These are phyloP conservation scores for Gulo gulo DNA, from an alignment of 2,113 vertebrate species.

Conservation along the genomic window DNA sequence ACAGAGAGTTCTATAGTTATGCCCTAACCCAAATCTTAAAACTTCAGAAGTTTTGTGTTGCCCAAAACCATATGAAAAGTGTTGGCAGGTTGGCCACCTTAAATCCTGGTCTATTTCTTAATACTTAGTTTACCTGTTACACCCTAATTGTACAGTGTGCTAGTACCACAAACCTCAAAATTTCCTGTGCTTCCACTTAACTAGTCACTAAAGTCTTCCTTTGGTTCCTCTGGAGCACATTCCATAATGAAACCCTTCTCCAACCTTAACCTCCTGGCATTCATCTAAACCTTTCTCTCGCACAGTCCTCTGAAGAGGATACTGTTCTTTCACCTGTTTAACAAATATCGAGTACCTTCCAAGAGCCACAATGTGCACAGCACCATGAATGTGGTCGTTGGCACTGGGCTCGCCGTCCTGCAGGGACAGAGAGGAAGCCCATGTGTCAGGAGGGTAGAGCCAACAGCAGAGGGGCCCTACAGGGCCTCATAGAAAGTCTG, in stretches of 20 bases:
- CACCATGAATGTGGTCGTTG: fast-evolving
- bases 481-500: not conserved
- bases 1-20: not conserved
- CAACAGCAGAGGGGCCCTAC: not conserved
- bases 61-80: not conserved
- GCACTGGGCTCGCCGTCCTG: not conserved
- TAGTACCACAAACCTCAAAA: not conserved
- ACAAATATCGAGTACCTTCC: not conserved
- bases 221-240: not conserved
- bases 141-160: not conserved
- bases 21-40: not conserved
- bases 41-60: not conserved
- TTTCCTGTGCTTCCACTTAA: not conserved
- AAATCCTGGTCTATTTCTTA: not conserved
- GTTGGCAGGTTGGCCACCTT: not conserved
- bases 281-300: not conserved
- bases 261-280: not conserved
- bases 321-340: not conserved
- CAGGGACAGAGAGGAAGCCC: not conserved
- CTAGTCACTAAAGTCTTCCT: not conserved
- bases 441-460: fast-evolving
- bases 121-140: not conserved
- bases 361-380: not conserved
- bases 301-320: not conserved
- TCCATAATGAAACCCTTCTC: not conserved